Base-by-base conservation (phyloP, 2,797 vertebrate genomes). In the Pseudochromis fuscus region DNA sequence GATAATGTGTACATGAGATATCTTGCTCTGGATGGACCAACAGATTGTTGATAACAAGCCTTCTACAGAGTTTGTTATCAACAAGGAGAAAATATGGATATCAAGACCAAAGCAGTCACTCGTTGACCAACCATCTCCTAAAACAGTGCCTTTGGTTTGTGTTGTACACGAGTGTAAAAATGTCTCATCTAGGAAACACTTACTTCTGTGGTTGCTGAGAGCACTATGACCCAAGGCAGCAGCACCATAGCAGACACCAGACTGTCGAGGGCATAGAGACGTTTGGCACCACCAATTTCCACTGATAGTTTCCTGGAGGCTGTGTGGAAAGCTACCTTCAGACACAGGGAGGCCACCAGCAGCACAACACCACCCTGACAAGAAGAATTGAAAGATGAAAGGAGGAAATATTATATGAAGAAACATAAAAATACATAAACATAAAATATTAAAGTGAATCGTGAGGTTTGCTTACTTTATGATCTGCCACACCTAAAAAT, bases 401-500 rank as follows among this genome's bases (percentile, higher is more conserved):
- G 4, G 5, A 16, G 3, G 18, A 38, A 21, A 21, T 33, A 0
- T 0, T 63, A n/a, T 13, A 4, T 35, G 42, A 42, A 6, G 1
- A 3, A 40, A 52, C n/a, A 8, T 1, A 23, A 16, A 3, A 2
- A 25, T 21, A 0, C 5, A 3, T 23, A 10, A 19, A 37, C 7
- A n/a, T 19, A 31, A 12, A 5, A 70, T 19, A 7, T 15, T 1
- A 5, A 23, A 2, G 1, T 4, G 13, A 5, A 9, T 9, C 5
- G 21, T 12, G 0, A 13, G 13, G 24, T 45, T 31, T n/a, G 70
- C 82, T 90, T 92, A 98, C 98, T 95, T 99, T 99, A 84, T 99
- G 98, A 89, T 99, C 98, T 15, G 97, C 97, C 66, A 99, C 96
- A 7, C 98, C 98, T 58, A 99, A 86, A 87, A 99, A 96, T 23